phyloP scores from a whole-genome alignment of 2,113 vertebrate genomes.

The Gallinago media region DNA sequence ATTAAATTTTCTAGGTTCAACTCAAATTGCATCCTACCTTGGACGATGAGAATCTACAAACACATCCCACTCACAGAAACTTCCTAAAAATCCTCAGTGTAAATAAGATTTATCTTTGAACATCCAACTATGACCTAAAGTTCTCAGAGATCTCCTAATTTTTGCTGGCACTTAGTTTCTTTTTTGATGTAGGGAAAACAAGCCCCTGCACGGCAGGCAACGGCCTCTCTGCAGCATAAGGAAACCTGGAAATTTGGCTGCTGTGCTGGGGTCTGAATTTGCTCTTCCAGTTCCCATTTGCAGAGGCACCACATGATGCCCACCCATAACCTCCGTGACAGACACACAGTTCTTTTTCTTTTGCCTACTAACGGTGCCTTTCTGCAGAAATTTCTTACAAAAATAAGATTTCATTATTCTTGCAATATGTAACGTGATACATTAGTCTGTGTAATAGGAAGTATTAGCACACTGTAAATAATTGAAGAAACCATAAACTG shows the following conservation, averaged over 20 bases:
- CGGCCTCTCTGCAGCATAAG: not conserved
- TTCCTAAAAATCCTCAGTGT: not conserved
- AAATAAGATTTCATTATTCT: conserved; percentile 10
- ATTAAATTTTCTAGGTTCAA: not conserved
- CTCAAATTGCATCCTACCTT: not conserved
- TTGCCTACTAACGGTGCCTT: not conserved
- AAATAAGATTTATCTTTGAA: not conserved
- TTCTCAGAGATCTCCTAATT: not conserved
- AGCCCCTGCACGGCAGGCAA: accelerated
- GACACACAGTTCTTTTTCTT: not conserved
- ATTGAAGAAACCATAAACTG: conserved; percentile 55
- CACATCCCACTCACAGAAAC: not conserved
- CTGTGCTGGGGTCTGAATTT: not conserved
- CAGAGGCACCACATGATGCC: not conserved
- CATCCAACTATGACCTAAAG: not conserved
- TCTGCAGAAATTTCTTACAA: not conserved
- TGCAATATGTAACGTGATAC: not conserved
- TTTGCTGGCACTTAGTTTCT: not conserved
- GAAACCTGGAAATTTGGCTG: not conserved
- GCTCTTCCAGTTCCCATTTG: not conserved
- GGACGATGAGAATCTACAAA: not conserved
- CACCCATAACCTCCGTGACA: not conserved
- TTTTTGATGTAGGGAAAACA: accelerated
- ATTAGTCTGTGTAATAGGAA: not conserved
- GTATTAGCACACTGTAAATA: conserved; percentile 55